Percentiles rank a stretch among this genome's conserved stretches.
These are phyloP conservation scores for Mugil cephalus DNA, from an alignment of 2,113 vertebrate genomes.

Conservation along the genomic window DNA sequence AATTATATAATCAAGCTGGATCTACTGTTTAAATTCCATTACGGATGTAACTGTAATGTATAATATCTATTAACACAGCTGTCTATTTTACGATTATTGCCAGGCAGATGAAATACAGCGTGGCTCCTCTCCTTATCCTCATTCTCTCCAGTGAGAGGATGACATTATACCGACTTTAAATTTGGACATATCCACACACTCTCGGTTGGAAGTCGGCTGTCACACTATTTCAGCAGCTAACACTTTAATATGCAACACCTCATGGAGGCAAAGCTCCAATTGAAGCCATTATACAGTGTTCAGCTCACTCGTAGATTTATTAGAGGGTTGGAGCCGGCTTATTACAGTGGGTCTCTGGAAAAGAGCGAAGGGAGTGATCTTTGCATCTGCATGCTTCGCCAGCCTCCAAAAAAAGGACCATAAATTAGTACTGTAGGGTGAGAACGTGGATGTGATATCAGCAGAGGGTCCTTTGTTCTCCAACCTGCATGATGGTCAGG, in stretches of 20 bases:
- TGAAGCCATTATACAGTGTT: constrained; percentile 65
- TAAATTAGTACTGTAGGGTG: constrained; percentile 35
- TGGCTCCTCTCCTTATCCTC: constrained; percentile 3
- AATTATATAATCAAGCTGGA: constrained; percentile 52
- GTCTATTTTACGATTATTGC: constrained; percentile 37
- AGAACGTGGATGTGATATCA: constrained; percentile 44
- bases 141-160: constrained; percentile 27
- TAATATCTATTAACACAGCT: constrained; percentile 40
- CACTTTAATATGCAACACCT: constrained; percentile 61
- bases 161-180: constrained; percentile 18
- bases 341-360: constrained; percentile 40
- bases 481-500: constrained; percentile 12
- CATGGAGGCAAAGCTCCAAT: constrained; percentile 43
- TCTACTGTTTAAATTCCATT: constrained; percentile 31
- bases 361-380: constrained; percentile 35
- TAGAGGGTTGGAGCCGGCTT: constrained; percentile 37
- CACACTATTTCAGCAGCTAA: constrained; percentile 30
- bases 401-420: constrained; percentile 18
- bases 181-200: constrained; percentile 31
- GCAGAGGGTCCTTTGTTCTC: constrained; percentile 15
- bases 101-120: constrained; percentile 31
- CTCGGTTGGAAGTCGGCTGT: constrained; percentile 24
- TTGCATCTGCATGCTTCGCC: constrained; percentile 41
- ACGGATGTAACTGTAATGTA: constrained; percentile 24
- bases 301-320: constrained; percentile 65